Evolutionary conservation across 2,888 invertebrate species (phyloP), one percentile per base, ranked within the genome.

Genomic region (Drosophila mimica): DNA sequence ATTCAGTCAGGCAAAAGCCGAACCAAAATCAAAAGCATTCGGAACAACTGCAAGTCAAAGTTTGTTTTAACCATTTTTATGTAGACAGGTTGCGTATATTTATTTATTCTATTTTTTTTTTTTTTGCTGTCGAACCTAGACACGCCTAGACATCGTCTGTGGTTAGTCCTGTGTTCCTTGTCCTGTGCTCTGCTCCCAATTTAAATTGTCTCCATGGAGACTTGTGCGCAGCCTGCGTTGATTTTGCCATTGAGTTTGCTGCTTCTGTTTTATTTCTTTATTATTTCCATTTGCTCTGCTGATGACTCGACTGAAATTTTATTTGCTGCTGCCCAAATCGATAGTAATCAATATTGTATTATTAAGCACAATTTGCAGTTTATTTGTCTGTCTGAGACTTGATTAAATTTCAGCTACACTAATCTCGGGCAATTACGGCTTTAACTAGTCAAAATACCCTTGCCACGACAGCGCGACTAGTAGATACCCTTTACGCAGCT

Each of bases 121-220:
- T 46, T 46, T 25, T 46, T 13, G 7, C 15, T 36, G n/a, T 43
- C 31, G 60, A 52, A 28, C 65, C 62, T 71, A 63, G 59, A 51
- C 36, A 57, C 60, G 49, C 68, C 72, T 75, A 76, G 78, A 75
- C 83, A 54, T 48, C 67, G 68, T 65, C 57, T 76, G 85, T 70
- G 82, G 76, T 70, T 67, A 62, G 49, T 60, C 34, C 67, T 61
- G 72, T 51, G n/a, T 51, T 72, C 53, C 54, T 40, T 57, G 48
- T 31, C 20, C 48, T 49, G 20, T 31, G 34, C 36, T 64, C 69
- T 63, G 58, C 33, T 60, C 76, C 69, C 88, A 82, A 82, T 87
- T 82, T 75, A 82, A 89, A 79, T 82, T 83, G 84, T 91, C 75
- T 91, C 91, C 91, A 79, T 91, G 88, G 91, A 91, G 91, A 91